Conservation (phyloP, 1,140 invertebrate genomes). For the Drosophila ironensis region DNA sequence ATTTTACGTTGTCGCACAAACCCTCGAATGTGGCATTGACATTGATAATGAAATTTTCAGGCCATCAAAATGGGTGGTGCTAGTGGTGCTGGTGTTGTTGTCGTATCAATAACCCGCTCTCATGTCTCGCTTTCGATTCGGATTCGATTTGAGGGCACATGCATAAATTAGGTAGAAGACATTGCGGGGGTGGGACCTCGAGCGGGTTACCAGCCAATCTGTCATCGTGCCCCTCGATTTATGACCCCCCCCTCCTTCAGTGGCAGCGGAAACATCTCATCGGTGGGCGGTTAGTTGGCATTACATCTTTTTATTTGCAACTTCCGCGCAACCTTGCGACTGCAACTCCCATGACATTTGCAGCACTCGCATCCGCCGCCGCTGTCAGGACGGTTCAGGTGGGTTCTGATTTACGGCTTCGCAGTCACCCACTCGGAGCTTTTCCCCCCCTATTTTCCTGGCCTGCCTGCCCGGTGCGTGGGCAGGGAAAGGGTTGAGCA, state of each 20-base stretch:
- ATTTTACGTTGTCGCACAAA: background rate
- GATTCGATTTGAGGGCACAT: constrained; percentile 9
- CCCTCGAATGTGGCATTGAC: constrained; percentile 46
- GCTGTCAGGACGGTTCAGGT: constrained; percentile 19
- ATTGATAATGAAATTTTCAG: constrained; percentile 75
- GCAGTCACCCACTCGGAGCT: background rate
- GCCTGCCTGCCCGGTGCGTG: background rate
- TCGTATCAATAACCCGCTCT: constrained; percentile 52
- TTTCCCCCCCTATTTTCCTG: constrained; percentile 6
- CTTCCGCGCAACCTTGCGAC: constrained; percentile 22
- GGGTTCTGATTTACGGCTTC: constrained; percentile 25
- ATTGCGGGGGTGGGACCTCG: background rate
- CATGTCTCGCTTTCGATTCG: constrained; percentile 6
- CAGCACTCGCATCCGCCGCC: constrained; percentile 18
- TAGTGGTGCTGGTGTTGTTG: constrained; percentile 28
- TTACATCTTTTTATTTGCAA: constrained; percentile 35
- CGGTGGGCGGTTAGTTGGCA: background rate
- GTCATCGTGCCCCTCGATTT: constrained; percentile 37
- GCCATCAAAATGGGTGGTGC: too few relatives aligned
- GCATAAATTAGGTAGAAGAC: constrained; percentile 49
- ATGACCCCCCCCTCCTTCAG: constrained; percentile 1
- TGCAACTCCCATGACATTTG: constrained; percentile 34
- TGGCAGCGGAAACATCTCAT: background rate
- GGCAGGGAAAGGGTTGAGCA: background rate
- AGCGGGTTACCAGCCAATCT: constrained; percentile 19